phyloP scores from a whole-genome alignment of 92 coral and sea anemone species.

The Nematostella vectensis region DNA sequence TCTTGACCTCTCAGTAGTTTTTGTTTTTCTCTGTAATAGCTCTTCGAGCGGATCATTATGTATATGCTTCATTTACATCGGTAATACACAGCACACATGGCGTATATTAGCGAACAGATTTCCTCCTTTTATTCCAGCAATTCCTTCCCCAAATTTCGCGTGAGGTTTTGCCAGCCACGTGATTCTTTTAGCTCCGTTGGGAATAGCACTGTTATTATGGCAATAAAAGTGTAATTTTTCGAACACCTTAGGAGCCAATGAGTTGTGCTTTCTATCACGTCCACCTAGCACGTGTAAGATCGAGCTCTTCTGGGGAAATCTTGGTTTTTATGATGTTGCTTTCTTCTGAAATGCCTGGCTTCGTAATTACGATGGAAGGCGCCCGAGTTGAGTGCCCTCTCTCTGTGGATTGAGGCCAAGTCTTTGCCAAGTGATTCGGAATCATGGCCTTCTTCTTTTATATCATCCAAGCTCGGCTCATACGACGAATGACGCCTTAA shows the following conservation, averaged over 20 bases:
- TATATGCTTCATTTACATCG: too few species aligned
- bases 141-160: too few species aligned
- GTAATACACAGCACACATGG: too few species aligned
- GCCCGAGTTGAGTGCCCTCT: conserved; percentile 74
- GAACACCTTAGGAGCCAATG: background rate
- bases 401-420: conserved; percentile 84
- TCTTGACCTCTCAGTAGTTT: too few species aligned
- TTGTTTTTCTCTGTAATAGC: too few species aligned
- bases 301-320: conserved; percentile 36
- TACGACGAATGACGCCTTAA: conserved; percentile 72
- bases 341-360: conserved; percentile 54
- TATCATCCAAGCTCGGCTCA: conserved; percentile 77
- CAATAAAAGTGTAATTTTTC: too few species aligned
- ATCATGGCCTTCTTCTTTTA: conserved; percentile 57
- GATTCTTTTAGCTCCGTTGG: too few species aligned
- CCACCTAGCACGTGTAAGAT: conserved; percentile 36
- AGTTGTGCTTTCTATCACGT: background rate
- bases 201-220: too few species aligned
- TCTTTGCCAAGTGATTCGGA: conserved; percentile 34
- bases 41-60: too few species aligned
- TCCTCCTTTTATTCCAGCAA: too few species aligned
- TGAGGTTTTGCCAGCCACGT: too few species aligned
- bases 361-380: conserved; percentile 40
- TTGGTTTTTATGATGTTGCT: conserved; percentile 16
- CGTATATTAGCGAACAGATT: too few species aligned